Base-by-base conservation (phyloP, 2,888 invertebrate species). In the Chironomus riparius region DNA sequence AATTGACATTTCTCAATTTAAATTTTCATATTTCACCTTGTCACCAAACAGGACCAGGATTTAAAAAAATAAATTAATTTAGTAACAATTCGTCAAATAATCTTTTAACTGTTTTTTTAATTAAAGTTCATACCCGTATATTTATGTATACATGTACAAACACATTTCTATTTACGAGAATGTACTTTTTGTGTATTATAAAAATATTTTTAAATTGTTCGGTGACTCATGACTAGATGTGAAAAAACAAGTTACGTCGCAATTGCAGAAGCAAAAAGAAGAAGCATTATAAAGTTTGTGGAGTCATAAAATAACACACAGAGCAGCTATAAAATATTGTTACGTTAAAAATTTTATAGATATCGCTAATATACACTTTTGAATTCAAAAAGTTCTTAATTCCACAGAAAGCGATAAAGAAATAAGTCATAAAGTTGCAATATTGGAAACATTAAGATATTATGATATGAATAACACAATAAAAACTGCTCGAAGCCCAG, bases 1-100 rank as follows among this genome's bases (percentile, higher is more conserved):
- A 73, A 15, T 73, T 73, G 72, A 73, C 62, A 72, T 72, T 62
- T 61, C 50, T 65, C 22, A 65, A 21, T 24, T 12, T 62, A 10
- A 10, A 10, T 62, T 62, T 24, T 18, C 18, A 18, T 24, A 22
- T 22, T 21, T 24, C 3, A 24, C n/a, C n/a, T n/a, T n/a, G n/a
- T n/a, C n/a, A n/a, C n/a, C n/a, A n/a, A n/a, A n/a, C n/a, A n/a
- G n/a, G n/a, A n/a, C n/a, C n/a, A n/a, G n/a, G n/a, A n/a, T n/a
- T n/a, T n/a, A n/a, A n/a, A n/a, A n/a, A n/a, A n/a, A n/a, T n/a
- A n/a, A n/a, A n/a, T n/a, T n/a, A n/a, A n/a, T n/a, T n/a, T n/a
- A n/a, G n/a, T n/a, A n/a, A n/a, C n/a, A n/a, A n/a, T n/a, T n/a
- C n/a, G n/a, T n/a, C n/a, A n/a, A n/a, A n/a, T n/a, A n/a, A n/a